Evolutionary conservation across 2,113 vertebrate genomes (phyloP).

Genomic region (Protomyctophum bolini): DNA sequence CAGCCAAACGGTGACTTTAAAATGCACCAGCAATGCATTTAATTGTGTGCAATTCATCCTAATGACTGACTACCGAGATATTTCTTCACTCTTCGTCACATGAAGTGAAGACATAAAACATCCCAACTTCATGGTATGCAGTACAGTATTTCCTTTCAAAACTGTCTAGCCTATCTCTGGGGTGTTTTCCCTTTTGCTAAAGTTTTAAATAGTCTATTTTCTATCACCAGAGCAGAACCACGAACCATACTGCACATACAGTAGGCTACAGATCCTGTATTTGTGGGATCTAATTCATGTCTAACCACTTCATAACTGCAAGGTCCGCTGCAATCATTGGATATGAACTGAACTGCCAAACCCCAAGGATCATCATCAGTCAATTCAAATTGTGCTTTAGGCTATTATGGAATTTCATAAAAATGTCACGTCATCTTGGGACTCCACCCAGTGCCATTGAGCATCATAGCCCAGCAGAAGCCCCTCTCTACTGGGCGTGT

Average conservation of each 20-base stretch:
- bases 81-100: not conserved
- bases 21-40: too few relatives aligned
- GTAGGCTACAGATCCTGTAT: too few relatives aligned
- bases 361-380: not conserved
- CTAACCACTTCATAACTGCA: constrained; percentile 12
- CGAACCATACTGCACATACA: too few relatives aligned
- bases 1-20: too few relatives aligned
- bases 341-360: constrained; percentile 1
- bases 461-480: constrained; percentile 55
- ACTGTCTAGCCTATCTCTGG: too few relatives aligned
- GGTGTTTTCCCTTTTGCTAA: not conserved
- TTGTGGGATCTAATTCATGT: not conserved
- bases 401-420: constrained; percentile 43
- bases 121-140: not conserved
- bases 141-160: not conserved
- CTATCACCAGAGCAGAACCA: too few relatives aligned
- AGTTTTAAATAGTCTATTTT: not conserved
- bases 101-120: not conserved
- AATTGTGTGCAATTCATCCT: too few relatives aligned
- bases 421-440: constrained; percentile 69
- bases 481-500: not conserved
- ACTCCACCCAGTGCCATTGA: constrained; percentile 71
- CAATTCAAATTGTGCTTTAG: not conserved
- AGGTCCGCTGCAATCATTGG: not conserved
- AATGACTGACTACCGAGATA: too few relatives aligned